Base-by-base conservation (phyloP, 2,888 invertebrate species). In the Gandaritis pyraliata region DNA sequence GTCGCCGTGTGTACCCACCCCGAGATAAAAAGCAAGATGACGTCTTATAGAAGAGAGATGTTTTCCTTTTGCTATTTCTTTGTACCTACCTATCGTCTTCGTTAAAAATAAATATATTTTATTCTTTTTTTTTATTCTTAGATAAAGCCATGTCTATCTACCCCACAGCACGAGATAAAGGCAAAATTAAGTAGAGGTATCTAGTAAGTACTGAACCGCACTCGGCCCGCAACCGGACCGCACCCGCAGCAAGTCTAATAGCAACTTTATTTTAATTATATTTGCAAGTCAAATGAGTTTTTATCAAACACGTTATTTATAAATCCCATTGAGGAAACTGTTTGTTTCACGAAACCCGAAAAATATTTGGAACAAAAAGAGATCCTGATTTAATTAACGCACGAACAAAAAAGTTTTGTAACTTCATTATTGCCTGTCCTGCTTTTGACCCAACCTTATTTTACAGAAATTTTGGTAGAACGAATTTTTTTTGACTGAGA, bases 271-370 rank as follows among this genome's bases (percentile, higher is more conserved):
- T 2, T 47, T 29, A 4, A 47, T 47, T 47, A 47, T 29, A n/a
- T 47, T 13, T 47, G 47, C 47, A 47, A 47, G 29, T 47, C 18
- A 56, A 56, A 49, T 10, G 41, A 56, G 41, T 49, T 41, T 18
- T 29, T 41, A 41, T 41, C 10, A 49, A 39, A 41, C 41, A 56
- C n/a, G 2, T 2, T 38, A 29, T 56, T 41, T 38, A 16, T 18
- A 50, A n/a, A 18, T 18, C 12, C 8, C 18, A 33, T 23, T 48
- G 48, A 8, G 36, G 10, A 33, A 33, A 36, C 36, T 49, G 38
- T 50, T 49, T 38, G 50, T 13, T 47, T 16, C 38, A 38, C 1
- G 10, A 41, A 41, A 41, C n/a, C n/a, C 23, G 15, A 43, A 43
- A 15, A n/a, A 5, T 43, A 43, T 12, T 46, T 6, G 4, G 11